A percentile compares a stretch with the other conserved stretches of the same genome.
phyloP scores from a whole-genome alignment of 2,888 invertebrate species.

The Phyllotreta cruciferae region DNA sequence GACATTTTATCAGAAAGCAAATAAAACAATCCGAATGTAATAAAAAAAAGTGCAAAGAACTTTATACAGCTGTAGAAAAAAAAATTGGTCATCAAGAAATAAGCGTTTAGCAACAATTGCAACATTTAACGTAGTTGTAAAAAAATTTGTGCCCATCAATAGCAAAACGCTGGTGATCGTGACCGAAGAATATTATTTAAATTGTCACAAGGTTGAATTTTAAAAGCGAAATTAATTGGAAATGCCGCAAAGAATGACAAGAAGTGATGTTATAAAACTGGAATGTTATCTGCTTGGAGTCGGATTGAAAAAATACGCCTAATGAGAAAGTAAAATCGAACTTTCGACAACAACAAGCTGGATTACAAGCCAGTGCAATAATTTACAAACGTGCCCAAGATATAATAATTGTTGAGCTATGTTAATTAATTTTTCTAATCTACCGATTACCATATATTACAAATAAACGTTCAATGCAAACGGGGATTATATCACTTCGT shows the following conservation, averaged over 20 bases:
- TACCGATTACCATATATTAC: conserved; percentile 15
- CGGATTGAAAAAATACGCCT: background rate
- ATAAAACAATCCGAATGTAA: too few relatives aligned
- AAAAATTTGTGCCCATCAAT: conserved; percentile 1
- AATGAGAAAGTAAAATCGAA: background rate
- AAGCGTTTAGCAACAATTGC: background rate
- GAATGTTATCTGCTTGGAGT: conserved; percentile 20
- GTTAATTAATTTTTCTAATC: conserved; percentile 11
- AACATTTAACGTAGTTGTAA: background rate
- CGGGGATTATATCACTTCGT: conserved; percentile 22
- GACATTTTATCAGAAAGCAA: conserved; percentile 8
- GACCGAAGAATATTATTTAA: background rate
- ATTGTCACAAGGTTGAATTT: conserved; percentile 4
- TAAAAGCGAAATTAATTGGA: background rate
- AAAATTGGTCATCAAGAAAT: background rate
- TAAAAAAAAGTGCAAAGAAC: too few relatives aligned
- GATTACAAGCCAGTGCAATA: background rate
- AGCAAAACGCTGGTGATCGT: background rate
- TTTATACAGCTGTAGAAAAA: too few relatives aligned
- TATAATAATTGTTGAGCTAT: conserved; percentile 1
- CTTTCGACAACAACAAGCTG: background rate
- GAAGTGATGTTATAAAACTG: conserved; percentile 22
- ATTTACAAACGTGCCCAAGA: background rate
- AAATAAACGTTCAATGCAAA: conserved; percentile 23
- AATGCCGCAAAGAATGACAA: background rate